Conservation (phyloP, 2,888 invertebrate species). For the Amphiduros pacificus region DNA sequence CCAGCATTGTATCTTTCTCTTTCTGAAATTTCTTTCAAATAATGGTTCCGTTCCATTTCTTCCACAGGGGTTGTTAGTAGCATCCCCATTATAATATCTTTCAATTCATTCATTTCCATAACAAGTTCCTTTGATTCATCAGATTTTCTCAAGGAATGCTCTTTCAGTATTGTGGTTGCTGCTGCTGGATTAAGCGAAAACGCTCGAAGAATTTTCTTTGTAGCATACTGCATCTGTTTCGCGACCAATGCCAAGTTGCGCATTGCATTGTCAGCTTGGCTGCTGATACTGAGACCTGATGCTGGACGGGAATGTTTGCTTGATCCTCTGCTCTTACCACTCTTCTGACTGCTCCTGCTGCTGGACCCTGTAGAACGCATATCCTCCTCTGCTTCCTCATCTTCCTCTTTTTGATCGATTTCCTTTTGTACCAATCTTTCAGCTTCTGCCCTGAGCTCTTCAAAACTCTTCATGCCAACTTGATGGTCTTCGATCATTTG, state of each 20-base stretch:
- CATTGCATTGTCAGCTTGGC: conserved; percentile 42
- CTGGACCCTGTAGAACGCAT: not conserved
- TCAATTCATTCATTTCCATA: conserved; percentile 45
- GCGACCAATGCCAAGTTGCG: conserved; percentile 48
- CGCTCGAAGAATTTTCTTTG: conserved; percentile 50
- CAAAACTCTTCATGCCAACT: conserved; percentile 43
- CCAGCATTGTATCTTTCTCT: conserved; percentile 52
- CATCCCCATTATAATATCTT: conserved; percentile 51
- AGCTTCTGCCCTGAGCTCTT: conserved; percentile 38
- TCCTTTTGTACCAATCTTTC: too few species aligned
- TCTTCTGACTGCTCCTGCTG: not conserved
- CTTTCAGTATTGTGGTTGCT: conserved; percentile 36
- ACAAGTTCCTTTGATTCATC: conserved; percentile 33
- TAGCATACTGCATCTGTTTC: conserved; percentile 49
- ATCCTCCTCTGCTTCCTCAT: not conserved
- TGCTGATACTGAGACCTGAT: conserved; percentile 20
- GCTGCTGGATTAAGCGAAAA: conserved; percentile 50
- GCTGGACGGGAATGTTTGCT: conserved; percentile 6
- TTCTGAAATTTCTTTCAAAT: conserved; percentile 51
- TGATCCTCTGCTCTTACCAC: conserved; percentile 4
- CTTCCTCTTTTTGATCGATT: conserved; percentile 8
- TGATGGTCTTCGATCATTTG: conserved; percentile 47
- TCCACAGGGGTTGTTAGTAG: conserved; percentile 58
- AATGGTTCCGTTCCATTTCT: conserved; percentile 52
- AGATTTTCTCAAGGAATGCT: conserved; percentile 23